Base-by-base conservation (phyloP, 1,140 invertebrate genomes). In the Seison nebaliae region DNA sequence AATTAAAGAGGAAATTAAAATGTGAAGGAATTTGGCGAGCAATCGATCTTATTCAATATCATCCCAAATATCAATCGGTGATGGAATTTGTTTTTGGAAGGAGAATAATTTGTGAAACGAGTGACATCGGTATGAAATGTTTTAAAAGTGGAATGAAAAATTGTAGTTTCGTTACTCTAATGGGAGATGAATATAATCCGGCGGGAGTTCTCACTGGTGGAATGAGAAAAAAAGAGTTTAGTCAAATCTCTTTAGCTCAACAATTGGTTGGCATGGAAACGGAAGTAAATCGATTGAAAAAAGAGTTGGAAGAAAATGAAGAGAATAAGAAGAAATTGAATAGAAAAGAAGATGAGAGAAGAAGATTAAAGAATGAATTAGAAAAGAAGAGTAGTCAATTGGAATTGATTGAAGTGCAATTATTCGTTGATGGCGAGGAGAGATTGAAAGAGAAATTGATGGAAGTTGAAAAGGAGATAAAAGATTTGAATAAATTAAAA, bases 141-240 rank as follows among this genome's bases (percentile, higher is more conserved):
- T 8, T 91, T 75, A 59, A n/a, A n/a, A n/a, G n/a, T n/a, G n/a
- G n/a, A n/a, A n/a, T n/a, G n/a, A n/a, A n/a, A n/a, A n/a, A n/a
- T n/a, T n/a, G n/a, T n/a, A n/a, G n/a, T n/a, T n/a, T n/a, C n/a
- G 71, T 44, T 73, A 91, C 84, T 1, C 54, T 86, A 0, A 76
- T 81, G 46, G 88, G 88, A 0, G 84, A 94, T 58, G 68, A 76
- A 4, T 72, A 76, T 43, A 77, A 86, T 63, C 81, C 86, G 2
- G 60, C 68, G 39, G 88, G 86, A 46, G 74, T 70, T 5, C 59
- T 93, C 6, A 72, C 76, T 34, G 86, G 84, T 51, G 79, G 79
- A 55, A 19, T 43, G 36, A n/a, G n/a, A n/a, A n/a, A n/a, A n/a
- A n/a, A n/a, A n/a, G n/a, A n/a, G n/a, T n/a, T n/a, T n/a, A n/a